A percentile compares a stretch with the other conserved stretches of the same genome.
Evolutionary conservation across 2,797 vertebrate species (phyloP).

Genomic region (Mionectes olivaceus): DNA sequence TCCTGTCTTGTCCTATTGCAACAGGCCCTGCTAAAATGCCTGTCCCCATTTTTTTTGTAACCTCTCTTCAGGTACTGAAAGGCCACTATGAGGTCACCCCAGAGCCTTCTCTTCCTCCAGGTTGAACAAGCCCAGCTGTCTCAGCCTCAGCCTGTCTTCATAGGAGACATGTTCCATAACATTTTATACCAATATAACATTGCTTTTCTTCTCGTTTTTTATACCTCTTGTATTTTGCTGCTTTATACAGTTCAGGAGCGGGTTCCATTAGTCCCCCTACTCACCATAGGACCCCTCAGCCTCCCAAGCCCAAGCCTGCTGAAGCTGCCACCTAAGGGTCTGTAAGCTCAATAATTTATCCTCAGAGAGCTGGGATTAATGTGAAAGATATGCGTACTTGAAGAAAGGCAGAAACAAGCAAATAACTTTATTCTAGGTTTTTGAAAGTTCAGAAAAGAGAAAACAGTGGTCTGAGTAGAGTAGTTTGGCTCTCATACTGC

Average conservation of each 20-base stretch:
- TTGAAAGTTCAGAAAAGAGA: background rate
- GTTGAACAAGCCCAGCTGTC: background rate
- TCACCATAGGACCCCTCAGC: background rate
- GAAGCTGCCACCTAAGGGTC: background rate
- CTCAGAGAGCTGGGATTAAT: background rate
- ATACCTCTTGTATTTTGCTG: background rate
- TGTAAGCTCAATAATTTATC: background rate
- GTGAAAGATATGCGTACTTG: background rate
- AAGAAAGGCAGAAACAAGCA: background rate
- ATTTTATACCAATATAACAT: background rate
- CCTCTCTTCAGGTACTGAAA: background rate
- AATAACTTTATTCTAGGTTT: background rate
- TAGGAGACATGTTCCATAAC: background rate
- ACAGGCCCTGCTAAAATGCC: background rate
- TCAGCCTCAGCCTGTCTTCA: background rate
- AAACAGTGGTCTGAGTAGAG: background rate
- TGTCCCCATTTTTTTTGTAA: background rate
- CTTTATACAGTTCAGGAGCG: fast-evolving
- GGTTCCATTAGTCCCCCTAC: background rate
- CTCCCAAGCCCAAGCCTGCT: background rate
- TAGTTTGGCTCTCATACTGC: background rate
- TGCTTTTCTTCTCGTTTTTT: background rate
- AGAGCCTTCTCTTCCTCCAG: background rate
- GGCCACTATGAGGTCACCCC: background rate
- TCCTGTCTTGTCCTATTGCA: background rate